These are phyloP conservation scores for Drosophila lacertosa DNA, from an alignment of 1,140 invertebrate species.

Conservation along the genomic window DNA sequence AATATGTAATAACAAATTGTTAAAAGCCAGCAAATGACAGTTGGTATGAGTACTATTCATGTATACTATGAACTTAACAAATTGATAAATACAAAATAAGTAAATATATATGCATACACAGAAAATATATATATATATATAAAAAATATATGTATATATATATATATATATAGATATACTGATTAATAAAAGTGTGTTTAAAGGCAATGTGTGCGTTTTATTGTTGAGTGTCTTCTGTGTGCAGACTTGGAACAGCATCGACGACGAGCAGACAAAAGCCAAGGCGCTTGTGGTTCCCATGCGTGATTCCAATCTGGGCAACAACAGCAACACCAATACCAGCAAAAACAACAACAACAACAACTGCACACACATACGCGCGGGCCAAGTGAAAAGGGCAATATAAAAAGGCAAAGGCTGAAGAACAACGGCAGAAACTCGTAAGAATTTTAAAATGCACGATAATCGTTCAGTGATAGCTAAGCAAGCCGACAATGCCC, in stretches of 20 bases:
- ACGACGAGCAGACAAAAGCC: constrained; percentile 74
- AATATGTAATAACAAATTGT: constrained; percentile 56
- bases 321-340: constrained; percentile 40
- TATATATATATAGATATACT: constrained; percentile 68
- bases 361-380: constrained; percentile 21
- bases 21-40: constrained; percentile 42
- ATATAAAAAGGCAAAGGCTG: constrained; percentile 70
- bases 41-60: constrained; percentile 49
- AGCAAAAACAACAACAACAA: constrained; percentile 30
- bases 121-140: constrained; percentile 37
- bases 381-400: constrained; percentile 62
- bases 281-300: constrained; percentile 78
- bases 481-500: constrained; percentile 81
- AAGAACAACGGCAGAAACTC: constrained; percentile 71
- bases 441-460: constrained; percentile 84
- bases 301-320: constrained; percentile 76
- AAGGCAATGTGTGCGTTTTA: constrained; percentile 17
- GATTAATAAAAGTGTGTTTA: constrained; percentile 49
- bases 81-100: constrained; percentile 74
- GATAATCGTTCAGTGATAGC: constrained; percentile 84
- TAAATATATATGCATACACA: constrained; percentile 64
- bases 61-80: constrained; percentile 78
- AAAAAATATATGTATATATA: constrained; percentile 46
- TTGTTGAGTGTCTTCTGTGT: constrained; percentile 30
- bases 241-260: constrained; percentile 38